Conservation (phyloP, 2,888 invertebrate genomes). For the Drosophila cyrtoloma region DNA sequence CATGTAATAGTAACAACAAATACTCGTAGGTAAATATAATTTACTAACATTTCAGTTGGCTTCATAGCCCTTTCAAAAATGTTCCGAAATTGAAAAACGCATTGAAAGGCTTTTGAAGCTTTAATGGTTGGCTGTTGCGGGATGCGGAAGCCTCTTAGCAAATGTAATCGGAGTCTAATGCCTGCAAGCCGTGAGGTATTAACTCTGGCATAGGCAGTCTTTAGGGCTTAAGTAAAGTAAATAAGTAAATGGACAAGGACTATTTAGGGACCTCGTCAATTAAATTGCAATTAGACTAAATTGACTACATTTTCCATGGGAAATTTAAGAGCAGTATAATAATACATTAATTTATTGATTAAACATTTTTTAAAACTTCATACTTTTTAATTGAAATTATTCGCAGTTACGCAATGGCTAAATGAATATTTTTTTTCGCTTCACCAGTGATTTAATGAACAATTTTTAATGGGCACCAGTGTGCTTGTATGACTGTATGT, state of each 20-base stretch:
- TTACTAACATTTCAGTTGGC: conserved; percentile 1
- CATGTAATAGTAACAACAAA: conserved; percentile 6
- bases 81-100: conserved; percentile 14
- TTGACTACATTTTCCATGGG: not conserved
- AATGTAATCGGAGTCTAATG: conserved; percentile 29
- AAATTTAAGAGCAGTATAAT: not conserved
- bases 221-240: conserved; percentile 1
- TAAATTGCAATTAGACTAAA: not conserved
- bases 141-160: not conserved
- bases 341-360: not conserved
- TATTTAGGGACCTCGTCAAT: not conserved
- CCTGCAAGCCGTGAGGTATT: conserved; percentile 22
- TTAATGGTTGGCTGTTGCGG: conserved; percentile 13
- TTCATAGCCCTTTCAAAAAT: conserved; percentile 6
- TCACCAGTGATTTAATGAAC: conserved; percentile 10
- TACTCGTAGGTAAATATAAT: not conserved
- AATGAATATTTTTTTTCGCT: conserved; percentile 1
- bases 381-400: not conserved
- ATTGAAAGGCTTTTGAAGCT: conserved; percentile 16
- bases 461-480: not conserved
- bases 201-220: conserved; percentile 21
- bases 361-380: not conserved
- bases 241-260: not conserved
- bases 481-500: not conserved
- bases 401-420: conserved; percentile 37